Percentiles rank a stretch among this genome's conserved stretches.
Evolutionary conservation across 2,113 vertebrate species (phyloP).

Genomic region (Cebidichthys violaceus): DNA sequence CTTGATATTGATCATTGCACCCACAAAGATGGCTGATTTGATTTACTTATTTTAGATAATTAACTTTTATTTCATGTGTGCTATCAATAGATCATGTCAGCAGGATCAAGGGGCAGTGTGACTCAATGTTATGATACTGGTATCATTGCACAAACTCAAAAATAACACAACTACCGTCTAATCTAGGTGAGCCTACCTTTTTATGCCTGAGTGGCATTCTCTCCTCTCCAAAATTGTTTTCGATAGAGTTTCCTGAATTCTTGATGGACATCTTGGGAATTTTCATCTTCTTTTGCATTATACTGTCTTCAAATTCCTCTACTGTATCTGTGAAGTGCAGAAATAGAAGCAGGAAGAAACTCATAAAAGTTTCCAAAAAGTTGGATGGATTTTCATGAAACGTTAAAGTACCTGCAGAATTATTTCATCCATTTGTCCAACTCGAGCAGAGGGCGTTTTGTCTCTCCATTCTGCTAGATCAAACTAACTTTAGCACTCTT

Average conservation of each 20-base stretch:
- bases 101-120: neutral
- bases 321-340: slow-evolving; percentile 79
- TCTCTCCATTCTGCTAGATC: neutral
- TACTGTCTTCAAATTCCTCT: slow-evolving; percentile 96
- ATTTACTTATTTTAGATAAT: neutral
- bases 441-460: neutral
- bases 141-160: neutral
- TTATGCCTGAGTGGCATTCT: slow-evolving; percentile 95
- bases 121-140: neutral
- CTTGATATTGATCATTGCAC: neutral
- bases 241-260: slow-evolving; percentile 92
- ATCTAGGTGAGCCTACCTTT: slow-evolving; percentile 87
- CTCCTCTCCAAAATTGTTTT: slow-evolving; percentile 95
- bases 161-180: neutral
- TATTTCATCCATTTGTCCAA: slow-evolving; percentile 9
- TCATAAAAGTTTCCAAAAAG: slow-evolving; percentile 40
- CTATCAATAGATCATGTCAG: neutral
- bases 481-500: slow-evolving; percentile 22
- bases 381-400: slow-evolving; percentile 26
- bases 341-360: slow-evolving; percentile 35
- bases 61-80: neutral
- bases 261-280: slow-evolving; percentile 97
- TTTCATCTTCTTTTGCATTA: slow-evolving; percentile 99
- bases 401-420: neutral
- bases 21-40: neutral